Evolutionary conservation across 2,888 invertebrate species (phyloP).

Genomic region (Chymomyza amoena): DNA sequence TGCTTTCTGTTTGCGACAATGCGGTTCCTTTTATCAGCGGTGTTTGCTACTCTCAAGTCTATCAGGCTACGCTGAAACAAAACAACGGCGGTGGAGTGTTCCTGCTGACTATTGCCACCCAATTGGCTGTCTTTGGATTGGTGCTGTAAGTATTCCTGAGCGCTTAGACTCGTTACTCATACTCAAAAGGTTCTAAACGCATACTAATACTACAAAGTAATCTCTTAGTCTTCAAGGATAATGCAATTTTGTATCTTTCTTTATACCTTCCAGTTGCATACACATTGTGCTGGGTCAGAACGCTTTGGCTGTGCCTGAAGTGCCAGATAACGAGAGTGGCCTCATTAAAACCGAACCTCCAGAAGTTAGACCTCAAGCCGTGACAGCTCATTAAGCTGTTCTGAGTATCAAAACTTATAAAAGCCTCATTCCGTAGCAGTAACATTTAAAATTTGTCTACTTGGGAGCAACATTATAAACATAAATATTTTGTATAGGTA

Average conservation of each 20-base stretch:
- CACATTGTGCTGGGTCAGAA: slow-evolving; percentile 72
- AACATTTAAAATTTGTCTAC: not conserved
- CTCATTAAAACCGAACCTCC: slow-evolving; percentile 43
- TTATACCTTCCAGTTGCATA: slow-evolving; percentile 67
- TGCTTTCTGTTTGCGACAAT: slow-evolving; percentile 89
- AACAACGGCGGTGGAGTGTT: slow-evolving; percentile 83
- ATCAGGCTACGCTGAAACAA: slow-evolving; percentile 84
- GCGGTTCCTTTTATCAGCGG: slow-evolving; percentile 88
- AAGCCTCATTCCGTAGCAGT: not conserved
- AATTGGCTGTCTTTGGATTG: slow-evolving; percentile 83
- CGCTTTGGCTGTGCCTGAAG: slow-evolving; percentile 70
- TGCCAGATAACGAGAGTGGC: slow-evolving; percentile 62
- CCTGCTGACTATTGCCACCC: slow-evolving; percentile 86
- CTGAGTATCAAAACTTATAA: not conserved
- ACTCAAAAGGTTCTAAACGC: no score
- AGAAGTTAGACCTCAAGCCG: no score
- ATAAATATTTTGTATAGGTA: slow-evolving; percentile 3
- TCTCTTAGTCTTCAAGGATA: no score
- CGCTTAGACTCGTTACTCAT: no score
- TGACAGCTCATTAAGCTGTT: not conserved
- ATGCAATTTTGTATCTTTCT: not conserved
- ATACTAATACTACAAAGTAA: no score
- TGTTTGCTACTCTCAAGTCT: slow-evolving; percentile 85
- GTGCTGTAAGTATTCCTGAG: slow-evolving; percentile 82
- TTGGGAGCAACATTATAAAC: not conserved